These are phyloP conservation scores for Horisme vitalbata DNA, from an alignment of 2,888 invertebrate species.

Conservation along the genomic window DNA sequence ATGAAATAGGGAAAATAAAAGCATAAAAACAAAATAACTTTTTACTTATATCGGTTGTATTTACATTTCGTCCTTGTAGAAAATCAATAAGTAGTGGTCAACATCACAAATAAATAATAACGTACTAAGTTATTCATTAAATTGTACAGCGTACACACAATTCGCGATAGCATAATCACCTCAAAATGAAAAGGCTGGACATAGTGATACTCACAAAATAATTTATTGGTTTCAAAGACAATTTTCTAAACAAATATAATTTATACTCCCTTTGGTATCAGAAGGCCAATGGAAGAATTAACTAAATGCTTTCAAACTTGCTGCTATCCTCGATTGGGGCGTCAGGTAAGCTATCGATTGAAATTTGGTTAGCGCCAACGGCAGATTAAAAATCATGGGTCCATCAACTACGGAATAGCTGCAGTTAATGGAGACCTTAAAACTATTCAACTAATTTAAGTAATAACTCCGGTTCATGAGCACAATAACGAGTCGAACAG, in stretches of 20 bases:
- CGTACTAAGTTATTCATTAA: conserved; percentile 79
- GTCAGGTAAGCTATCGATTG: conserved; percentile 22
- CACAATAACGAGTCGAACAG: background rate
- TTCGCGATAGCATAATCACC: conserved; percentile 75
- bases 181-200: conserved; percentile 76
- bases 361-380: conserved; percentile 8
- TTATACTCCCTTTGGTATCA: conserved; percentile 65
- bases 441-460: conserved; percentile 13
- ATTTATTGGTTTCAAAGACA: conserved; percentile 68
- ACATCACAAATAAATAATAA: conserved; percentile 83
- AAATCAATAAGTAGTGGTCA: conserved; percentile 77
- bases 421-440: conserved; percentile 16
- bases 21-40: conserved; percentile 79
- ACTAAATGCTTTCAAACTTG: conserved; percentile 63
- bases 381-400: background rate
- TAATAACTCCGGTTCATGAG: conserved; percentile 14
- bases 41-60: conserved; percentile 83
- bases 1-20: conserved; percentile 66
- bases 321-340: conserved; percentile 33
- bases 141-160: conserved; percentile 74
- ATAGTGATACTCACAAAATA: conserved; percentile 67
- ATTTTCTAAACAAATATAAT: conserved; percentile 45
- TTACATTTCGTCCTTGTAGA: conserved; percentile 83
- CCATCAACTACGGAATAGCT: conserved; percentile 7
- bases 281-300: conserved; percentile 60